A percentile compares a stretch with the other conserved stretches of the same genome.
Conservation (phyloP, 2,888 invertebrate genomes). For the Pyrrhosoma nymphula region DNA sequence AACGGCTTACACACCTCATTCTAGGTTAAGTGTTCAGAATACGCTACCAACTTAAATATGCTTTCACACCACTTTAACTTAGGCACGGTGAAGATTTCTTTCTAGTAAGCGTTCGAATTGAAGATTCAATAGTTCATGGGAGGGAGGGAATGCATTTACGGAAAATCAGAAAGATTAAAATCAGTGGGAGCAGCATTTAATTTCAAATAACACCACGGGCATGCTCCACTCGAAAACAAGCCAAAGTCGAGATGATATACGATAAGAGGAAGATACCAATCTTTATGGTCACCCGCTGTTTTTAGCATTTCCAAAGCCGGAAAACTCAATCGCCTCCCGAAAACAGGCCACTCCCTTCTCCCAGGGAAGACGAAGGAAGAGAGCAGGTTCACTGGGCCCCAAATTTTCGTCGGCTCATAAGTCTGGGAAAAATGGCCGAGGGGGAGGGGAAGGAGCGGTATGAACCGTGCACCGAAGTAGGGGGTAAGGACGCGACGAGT, state of each 20-base stretch:
- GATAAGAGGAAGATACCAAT: conserved; percentile 34
- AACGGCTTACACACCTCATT: too few species aligned
- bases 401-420: conserved; percentile 49
- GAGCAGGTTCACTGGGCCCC: conserved; percentile 35
- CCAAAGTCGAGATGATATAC: neutral
- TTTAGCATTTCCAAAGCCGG: conserved; percentile 2
- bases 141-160: neutral
- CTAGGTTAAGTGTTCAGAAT: too few species aligned
- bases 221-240: conserved; percentile 53
- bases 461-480: neutral
- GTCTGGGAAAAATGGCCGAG: neutral
- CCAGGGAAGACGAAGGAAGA: neutral
- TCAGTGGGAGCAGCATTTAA: neutral
- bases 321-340: conserved; percentile 46
- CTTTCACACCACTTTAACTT: too few species aligned
- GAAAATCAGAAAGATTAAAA: neutral
- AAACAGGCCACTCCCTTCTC: conserved; percentile 34
- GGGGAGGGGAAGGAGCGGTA: neutral
- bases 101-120: too few species aligned
- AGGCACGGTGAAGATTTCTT: too few species aligned
- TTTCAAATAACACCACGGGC: conserved; percentile 16
- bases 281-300: conserved; percentile 39
- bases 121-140: too few species aligned
- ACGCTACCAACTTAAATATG: too few species aligned
- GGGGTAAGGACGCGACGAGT: neutral